Evolutionary conservation across 2,113 vertebrate genomes (phyloP).

Genomic region (Ammodytes marinus): DNA sequence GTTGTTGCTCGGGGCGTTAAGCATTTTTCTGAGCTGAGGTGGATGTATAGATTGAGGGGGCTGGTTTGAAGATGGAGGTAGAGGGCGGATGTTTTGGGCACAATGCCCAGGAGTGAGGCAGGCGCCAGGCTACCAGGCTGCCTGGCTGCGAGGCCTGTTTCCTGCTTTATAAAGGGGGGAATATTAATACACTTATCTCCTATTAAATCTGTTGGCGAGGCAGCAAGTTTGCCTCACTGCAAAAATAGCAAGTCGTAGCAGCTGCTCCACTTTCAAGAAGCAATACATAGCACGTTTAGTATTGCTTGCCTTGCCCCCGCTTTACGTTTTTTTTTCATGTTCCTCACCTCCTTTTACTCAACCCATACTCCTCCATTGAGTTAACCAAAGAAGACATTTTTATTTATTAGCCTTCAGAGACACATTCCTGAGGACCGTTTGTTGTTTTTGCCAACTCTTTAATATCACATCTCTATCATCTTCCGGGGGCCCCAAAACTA

Average conservation of each 20-base stretch:
- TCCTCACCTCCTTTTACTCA: neutral
- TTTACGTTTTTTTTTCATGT: neutral
- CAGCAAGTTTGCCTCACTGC: conserved; percentile 78
- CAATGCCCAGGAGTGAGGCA: conserved; percentile 84
- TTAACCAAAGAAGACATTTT: conserved; percentile 54
- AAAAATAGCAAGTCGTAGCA: conserved; percentile 26
- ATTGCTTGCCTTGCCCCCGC: neutral
- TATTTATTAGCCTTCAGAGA: conserved; percentile 64
- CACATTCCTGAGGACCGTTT: conserved; percentile 60
- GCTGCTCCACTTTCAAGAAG: neutral
- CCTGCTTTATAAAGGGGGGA: conserved; percentile 93
- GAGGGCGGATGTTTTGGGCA: conserved; percentile 45
- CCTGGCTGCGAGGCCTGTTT: conserved; percentile 90
- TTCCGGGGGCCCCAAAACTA: conserved; percentile 5
- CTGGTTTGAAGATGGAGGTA: conserved; percentile 51
- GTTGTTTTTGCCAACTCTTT: conserved; percentile 74
- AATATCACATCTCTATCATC: conserved; percentile 59
- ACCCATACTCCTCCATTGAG: conserved; percentile 7
- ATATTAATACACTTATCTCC: conserved; percentile 92
- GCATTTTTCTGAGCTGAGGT: conserved; percentile 47
- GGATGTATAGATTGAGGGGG: conserved; percentile 32
- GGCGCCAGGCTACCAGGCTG: conserved; percentile 75
- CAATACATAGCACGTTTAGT: neutral
- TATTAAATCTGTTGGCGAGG: conserved; percentile 88
- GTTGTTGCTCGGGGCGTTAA: conserved; percentile 21